A percentile compares a stretch with the other conserved stretches of the same genome.
These are phyloP conservation scores for Spinus olivaceus DNA, from an alignment of 2,797 vertebrate genomes.

Conservation along the genomic window DNA sequence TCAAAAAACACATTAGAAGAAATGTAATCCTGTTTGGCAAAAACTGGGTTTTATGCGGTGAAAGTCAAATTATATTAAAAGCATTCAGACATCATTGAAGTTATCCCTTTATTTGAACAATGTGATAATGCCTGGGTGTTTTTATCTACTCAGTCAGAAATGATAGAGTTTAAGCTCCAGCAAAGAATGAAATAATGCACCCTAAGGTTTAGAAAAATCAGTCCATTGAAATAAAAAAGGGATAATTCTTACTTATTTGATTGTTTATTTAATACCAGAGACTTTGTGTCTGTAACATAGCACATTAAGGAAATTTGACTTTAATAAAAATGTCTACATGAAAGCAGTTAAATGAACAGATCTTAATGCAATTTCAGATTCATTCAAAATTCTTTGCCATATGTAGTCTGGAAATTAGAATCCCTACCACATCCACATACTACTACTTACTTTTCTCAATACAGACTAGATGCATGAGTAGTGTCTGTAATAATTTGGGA, in stretches of 20 bases:
- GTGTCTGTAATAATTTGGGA: neutral
- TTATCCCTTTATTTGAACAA: slow-evolving; percentile 42
- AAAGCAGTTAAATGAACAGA: neutral
- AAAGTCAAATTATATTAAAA: slow-evolving; percentile 26
- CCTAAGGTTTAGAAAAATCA: slow-evolving; percentile 37
- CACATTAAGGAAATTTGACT: neutral
- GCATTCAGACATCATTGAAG: neutral
- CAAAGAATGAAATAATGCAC: slow-evolving; percentile 33
- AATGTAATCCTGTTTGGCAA: slow-evolving; percentile 8
- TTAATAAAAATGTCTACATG: neutral
- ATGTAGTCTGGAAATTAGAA: neutral
- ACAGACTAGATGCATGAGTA: neutral
- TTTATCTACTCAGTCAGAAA: slow-evolving; percentile 48
- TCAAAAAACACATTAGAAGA: neutral
- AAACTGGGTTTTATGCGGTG: neutral
- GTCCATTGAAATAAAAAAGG: neutral
- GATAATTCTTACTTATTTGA: slow-evolving; percentile 19
- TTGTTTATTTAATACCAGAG: slow-evolving; percentile 11
- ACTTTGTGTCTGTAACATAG: neutral
- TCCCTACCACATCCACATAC: neutral
- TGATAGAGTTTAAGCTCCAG: slow-evolving; percentile 9
- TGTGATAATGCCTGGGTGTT: neutral
- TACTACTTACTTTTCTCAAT: neutral
- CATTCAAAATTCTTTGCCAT: neutral
- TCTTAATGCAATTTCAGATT: neutral